Evolutionary conservation across 2,113 vertebrate species (phyloP).

Genomic region (Rhodinocichla rosea): DNA sequence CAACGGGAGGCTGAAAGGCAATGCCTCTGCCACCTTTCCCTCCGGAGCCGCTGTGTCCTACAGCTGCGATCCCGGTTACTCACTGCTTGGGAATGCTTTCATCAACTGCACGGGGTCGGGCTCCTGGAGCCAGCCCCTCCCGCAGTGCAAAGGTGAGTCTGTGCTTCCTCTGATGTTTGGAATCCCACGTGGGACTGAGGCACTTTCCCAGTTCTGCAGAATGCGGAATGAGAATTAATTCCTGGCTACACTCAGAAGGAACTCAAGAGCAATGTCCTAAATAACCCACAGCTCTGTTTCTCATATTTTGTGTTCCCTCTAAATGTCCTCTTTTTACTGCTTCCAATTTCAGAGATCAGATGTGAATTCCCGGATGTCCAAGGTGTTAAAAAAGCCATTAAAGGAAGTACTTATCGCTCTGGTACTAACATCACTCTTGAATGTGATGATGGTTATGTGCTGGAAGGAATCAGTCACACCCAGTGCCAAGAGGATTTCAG

Average conservation of each 20-base stretch:
- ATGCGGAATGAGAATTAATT: background rate
- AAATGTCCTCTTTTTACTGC: background rate
- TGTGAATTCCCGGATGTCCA: constrained; percentile 44
- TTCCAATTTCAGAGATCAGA: constrained; percentile 36
- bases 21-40: background rate
- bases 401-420: background rate
- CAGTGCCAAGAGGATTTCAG: constrained; percentile 55
- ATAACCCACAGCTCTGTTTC: background rate
- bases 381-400: constrained; percentile 42
- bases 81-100: constrained; percentile 12
- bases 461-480: constrained; percentile 47
- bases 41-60: constrained; percentile 51
- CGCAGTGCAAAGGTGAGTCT: background rate
- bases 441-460: constrained; percentile 41
- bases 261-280: background rate
- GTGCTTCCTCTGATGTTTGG: background rate
- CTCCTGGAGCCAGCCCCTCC: constrained; percentile 55
- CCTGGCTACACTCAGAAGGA: background rate
- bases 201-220: background rate
- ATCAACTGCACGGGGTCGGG: constrained; percentile 39
- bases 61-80: constrained; percentile 58
- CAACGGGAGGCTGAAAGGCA: constrained; percentile 39
- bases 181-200: background rate
- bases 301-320: background rate
- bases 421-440: constrained; percentile 50